A percentile compares a stretch with the other conserved stretches of the same genome.
Conservation (phyloP, 2,797 vertebrate genomes). For the Poliocrania exsul region DNA sequence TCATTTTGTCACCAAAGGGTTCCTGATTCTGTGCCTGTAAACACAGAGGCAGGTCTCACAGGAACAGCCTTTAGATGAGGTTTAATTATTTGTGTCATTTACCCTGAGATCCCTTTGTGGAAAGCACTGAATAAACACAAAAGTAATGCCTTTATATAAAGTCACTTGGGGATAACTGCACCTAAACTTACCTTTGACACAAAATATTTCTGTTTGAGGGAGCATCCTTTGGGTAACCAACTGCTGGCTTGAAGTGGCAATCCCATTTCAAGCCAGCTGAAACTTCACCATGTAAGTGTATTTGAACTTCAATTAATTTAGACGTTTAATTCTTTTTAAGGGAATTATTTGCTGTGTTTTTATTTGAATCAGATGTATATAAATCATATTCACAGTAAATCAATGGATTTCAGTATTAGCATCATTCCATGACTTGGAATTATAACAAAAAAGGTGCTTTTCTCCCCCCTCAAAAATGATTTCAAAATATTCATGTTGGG, state of each 20-base stretch:
- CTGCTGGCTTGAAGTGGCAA: neutral
- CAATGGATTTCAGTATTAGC: conserved; percentile 35
- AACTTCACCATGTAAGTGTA: neutral
- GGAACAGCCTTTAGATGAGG: neutral
- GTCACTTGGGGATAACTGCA: neutral
- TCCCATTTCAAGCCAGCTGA: neutral
- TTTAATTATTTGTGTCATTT: conserved; percentile 23
- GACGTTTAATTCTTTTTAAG: neutral
- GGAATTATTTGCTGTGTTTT: conserved; percentile 35
- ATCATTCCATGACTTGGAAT: conserved; percentile 44
- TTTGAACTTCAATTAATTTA: conserved; percentile 54
- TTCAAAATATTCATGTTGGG: conserved; percentile 11
- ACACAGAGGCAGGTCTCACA: neutral
- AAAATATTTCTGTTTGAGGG: neutral
- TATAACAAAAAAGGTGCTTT: neutral
- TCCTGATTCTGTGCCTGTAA: neutral
- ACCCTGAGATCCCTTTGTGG: neutral
- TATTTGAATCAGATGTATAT: conserved; percentile 13
- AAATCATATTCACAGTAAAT: conserved; percentile 25
- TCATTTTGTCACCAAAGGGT: neutral
- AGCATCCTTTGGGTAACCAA: neutral
- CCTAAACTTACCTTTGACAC: neutral
- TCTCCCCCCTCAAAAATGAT: neutral
- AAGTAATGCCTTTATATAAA: neutral
- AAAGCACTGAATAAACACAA: neutral